Evolutionary conservation across 2,888 invertebrate species (phyloP), one percentile per base, ranked within the genome.

Genomic region (Caenorhabditis japonica): DNA sequence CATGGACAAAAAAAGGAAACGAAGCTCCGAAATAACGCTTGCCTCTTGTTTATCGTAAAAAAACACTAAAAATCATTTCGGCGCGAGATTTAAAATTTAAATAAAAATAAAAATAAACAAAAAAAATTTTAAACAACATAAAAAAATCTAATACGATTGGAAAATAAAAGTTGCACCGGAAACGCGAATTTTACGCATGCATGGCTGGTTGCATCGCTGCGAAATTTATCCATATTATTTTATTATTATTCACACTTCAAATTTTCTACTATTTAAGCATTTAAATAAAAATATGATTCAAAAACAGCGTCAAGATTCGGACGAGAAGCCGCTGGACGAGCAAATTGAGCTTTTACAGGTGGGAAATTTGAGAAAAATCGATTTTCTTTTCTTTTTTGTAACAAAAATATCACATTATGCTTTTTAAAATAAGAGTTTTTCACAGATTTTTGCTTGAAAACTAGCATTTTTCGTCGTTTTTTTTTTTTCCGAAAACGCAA

Each of bases 291-390:
- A 34, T 55, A 64, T 64, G 64, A 49, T 64, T 34, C 21, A 47
- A 8, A 64, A 64, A 47, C 19, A 21, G 10, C 46, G 47, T 30
- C 62, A 64, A 27, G 56, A 64, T 27, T 64, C 64, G 17, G 68
- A 68, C 13, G 58, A 58, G 21, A 72, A 72, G 33, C 64, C 72
- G 4, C 39, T 55, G 0, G 72, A 72, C n/a, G 66, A 72, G 17
- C 72, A 72, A 34, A 43, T 72, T 7, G 72, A 72, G 15, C 34
- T 41, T 1, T 30, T 72, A 19, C 72, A 72, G 55, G 72, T 72
- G n/a, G n/a, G n/a, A n/a, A n/a, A n/a, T n/a, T 34, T 34, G 12
- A 12, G 12, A 34, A 34, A 34, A 34, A 34, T 10, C 12, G 34
- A 10, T 10, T 10, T 34, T 34, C 12, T 34, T 10, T 10, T 34